These are phyloP conservation scores for Amyelois transitella DNA, from an alignment of 1,140 invertebrate species.

Conservation along the genomic window DNA sequence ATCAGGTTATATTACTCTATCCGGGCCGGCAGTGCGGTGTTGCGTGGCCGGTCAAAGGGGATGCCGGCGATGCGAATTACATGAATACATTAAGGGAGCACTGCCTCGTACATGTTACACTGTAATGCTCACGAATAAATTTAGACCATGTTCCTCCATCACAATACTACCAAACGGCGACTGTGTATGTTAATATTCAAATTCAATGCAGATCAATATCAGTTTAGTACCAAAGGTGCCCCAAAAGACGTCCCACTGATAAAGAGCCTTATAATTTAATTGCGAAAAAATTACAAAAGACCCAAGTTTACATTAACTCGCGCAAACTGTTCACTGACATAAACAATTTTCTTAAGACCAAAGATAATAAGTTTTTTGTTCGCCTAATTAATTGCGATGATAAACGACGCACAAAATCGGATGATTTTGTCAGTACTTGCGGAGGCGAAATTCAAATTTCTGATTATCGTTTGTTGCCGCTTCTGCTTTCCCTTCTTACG, in stretches of 20 bases:
- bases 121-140: constrained; percentile 71
- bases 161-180: constrained; percentile 49
- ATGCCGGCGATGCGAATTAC: constrained; percentile 72
- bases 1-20: constrained; percentile 69
- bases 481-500: constrained; percentile 58
- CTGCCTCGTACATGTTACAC: constrained; percentile 65
- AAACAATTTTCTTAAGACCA: constrained; percentile 39
- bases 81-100: constrained; percentile 73
- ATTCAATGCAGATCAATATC: constrained; percentile 16
- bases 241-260: neutral
- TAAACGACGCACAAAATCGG: constrained; percentile 65
- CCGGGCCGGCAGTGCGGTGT: constrained; percentile 57
- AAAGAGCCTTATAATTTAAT: constrained; percentile 7
- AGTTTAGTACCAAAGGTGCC: neutral
- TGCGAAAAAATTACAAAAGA: constrained; percentile 15
- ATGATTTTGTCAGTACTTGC: constrained; percentile 62
- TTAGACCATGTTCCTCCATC: constrained; percentile 64
- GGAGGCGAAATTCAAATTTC: constrained; percentile 67
- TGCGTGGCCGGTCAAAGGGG: constrained; percentile 73
- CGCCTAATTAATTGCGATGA: constrained; percentile 62
- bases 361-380: constrained; percentile 56
- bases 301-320: constrained; percentile 14
- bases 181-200: constrained; percentile 58
- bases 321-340: constrained; percentile 38
- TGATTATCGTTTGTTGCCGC: constrained; percentile 62